A percentile compares a stretch with the other conserved stretches of the same genome.
Evolutionary conservation across 2,113 vertebrate species (phyloP).

Genomic region (Salvelinus alpinus): DNA sequence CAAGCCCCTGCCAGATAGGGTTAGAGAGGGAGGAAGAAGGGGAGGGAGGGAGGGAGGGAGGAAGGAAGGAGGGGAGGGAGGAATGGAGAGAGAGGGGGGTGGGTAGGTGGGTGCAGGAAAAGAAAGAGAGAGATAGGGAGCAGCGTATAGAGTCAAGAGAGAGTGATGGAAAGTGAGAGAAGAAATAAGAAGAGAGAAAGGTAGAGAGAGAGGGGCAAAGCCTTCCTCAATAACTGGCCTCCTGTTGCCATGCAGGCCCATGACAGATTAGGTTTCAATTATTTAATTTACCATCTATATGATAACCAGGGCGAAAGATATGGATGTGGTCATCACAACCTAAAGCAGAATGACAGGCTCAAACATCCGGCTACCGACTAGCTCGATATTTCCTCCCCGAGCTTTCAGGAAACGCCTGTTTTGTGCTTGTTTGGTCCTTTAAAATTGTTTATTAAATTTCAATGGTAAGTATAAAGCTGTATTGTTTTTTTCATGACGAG

Average conservation of each 20-base stretch:
- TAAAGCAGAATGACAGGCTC: slow-evolving; percentile 10
- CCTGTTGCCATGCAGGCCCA: not conserved
- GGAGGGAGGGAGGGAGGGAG: no score
- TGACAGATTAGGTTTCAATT: slow-evolving; percentile 28
- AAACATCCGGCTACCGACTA: slow-evolving; percentile 3
- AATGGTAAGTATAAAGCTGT: not conserved
- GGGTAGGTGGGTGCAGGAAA: no score
- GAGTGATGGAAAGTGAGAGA: no score
- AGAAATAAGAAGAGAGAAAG: no score
- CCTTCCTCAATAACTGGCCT: not conserved
- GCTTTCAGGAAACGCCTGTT: slow-evolving; percentile 32
- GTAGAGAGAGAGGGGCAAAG: no score
- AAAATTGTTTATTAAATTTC: slow-evolving; percentile 49
- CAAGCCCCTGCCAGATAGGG: slow-evolving; percentile 29
- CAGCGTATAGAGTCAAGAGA: no score
- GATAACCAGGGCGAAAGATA: slow-evolving; percentile 15
- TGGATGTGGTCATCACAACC: slow-evolving; percentile 14
- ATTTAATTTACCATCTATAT: slow-evolving; percentile 35
- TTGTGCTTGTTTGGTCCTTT: slow-evolving; percentile 43
- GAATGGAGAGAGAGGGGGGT: no score
- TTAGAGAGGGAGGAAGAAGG: no score
- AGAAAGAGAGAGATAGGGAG: no score
- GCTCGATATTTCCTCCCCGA: slow-evolving; percentile 28
- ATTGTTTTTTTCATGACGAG: no score
- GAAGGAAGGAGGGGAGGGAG: no score